Conservation (phyloP, 2,113 vertebrate genomes). For the Clarias batrachus region DNA sequence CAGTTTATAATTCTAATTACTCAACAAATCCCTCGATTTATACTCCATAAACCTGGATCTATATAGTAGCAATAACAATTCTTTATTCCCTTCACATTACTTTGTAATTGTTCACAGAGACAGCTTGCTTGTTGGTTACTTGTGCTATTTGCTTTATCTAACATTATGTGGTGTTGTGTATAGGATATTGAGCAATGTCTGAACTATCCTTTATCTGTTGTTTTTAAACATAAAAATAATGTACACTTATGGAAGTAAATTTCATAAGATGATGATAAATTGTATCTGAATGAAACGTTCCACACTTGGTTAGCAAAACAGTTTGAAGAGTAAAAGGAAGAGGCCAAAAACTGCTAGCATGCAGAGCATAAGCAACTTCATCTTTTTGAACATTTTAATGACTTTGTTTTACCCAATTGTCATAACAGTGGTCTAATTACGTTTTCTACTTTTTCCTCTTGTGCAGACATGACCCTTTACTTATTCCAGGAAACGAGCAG, state of each 20-base stretch:
- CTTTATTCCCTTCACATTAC: background rate
- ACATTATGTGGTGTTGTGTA: background rate
- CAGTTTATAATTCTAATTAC: background rate
- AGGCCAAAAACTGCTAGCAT: background rate
- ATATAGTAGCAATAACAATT: background rate
- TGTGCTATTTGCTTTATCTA: background rate
- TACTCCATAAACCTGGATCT: background rate
- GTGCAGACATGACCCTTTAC: constrained; percentile 91
- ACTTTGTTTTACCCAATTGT: background rate
- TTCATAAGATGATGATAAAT: background rate
- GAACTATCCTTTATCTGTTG: background rate
- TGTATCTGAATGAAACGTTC: background rate
- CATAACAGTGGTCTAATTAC: background rate
- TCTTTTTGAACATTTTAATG: background rate
- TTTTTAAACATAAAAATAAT: background rate
- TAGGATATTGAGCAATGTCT: background rate
- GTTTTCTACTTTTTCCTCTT: constrained; percentile 11
- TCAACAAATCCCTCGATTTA: background rate
- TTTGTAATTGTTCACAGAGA: background rate
- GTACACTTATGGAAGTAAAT: background rate
- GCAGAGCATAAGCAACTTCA: background rate
- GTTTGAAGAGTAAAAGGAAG: background rate
- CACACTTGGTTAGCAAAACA: background rate
- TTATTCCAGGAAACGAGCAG: constrained; percentile 94
- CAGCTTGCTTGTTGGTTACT: background rate